Evolutionary conservation across 2,797 vertebrate genomes (phyloP).

Genomic region (Pseudotriccus pelzelni): DNA sequence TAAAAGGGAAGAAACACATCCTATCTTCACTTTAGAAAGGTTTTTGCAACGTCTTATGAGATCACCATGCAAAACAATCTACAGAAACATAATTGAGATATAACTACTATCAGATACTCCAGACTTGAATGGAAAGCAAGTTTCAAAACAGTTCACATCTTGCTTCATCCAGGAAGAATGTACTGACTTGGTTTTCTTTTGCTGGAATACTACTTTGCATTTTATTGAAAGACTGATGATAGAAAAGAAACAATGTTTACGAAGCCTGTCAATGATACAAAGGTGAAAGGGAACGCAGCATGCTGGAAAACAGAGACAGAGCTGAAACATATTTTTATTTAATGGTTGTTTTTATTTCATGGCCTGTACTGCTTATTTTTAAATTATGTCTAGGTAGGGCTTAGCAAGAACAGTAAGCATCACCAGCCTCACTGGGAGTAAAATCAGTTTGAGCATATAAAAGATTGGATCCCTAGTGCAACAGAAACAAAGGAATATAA

Average conservation of each 20-base stretch:
- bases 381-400: not conserved
- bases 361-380: not conserved
- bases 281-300: not conserved
- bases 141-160: not conserved
- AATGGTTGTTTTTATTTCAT: not conserved
- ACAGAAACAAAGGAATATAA: not conserved
- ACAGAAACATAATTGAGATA: not conserved
- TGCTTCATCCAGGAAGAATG: not conserved
- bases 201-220: not conserved
- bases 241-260: not conserved
- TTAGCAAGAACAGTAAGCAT: not conserved
- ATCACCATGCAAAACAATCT: not conserved
- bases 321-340: not conserved
- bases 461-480: not conserved
- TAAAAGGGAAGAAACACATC: not conserved
- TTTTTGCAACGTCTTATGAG: not conserved
- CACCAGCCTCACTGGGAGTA: not conserved
- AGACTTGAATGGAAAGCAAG: not conserved
- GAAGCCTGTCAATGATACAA: not conserved
- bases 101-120: not conserved
- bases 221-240: not conserved
- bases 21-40: not conserved
- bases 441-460: not conserved
- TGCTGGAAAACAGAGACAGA: fast-evolving
- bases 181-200: not conserved